Conservation (phyloP, 2,888 invertebrate genomes). For the Anaspis maculata region DNA sequence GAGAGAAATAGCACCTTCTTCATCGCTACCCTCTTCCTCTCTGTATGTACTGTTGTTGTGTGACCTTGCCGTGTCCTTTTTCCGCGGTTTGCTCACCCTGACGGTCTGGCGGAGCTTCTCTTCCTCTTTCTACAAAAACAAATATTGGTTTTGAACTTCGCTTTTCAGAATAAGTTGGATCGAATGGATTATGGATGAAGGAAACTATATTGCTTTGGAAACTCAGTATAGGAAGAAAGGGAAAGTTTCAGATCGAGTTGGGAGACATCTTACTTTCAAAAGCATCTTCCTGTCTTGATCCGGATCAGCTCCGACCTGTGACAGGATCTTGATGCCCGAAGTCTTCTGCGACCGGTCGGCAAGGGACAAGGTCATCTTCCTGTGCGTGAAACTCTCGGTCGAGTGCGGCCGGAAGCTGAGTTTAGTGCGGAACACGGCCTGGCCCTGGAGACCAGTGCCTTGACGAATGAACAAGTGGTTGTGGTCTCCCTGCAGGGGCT, state of each 20-base stretch:
- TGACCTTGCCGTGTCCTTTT: conserved; percentile 35
- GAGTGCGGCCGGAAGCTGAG: conserved; percentile 97
- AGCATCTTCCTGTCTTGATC: conserved; percentile 86
- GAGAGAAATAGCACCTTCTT: conserved; percentile 85
- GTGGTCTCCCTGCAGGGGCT: conserved; percentile 90
- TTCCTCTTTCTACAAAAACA: conserved; percentile 88
- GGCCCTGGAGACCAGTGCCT: conserved; percentile 96
- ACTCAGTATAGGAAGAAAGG: too few relatives aligned
- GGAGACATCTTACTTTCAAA: conserved; percentile 59
- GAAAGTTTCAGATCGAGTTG: too few relatives aligned
- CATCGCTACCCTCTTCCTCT: conserved; percentile 84
- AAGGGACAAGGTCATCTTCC: conserved; percentile 96
- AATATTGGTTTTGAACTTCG: conserved; percentile 1
- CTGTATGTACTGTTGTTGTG: conserved; percentile 43
- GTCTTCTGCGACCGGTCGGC: conserved; percentile 93
- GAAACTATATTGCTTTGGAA: too few relatives aligned
- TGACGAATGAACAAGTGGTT: conserved; percentile 97
- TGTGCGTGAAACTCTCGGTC: conserved; percentile 96
- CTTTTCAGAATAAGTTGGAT: too few relatives aligned
- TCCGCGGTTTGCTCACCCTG: conserved; percentile 49
- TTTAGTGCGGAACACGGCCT: conserved; percentile 94
- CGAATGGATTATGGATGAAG: too few relatives aligned
- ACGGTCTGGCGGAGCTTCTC: conserved; percentile 87
- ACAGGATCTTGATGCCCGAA: conserved; percentile 90
- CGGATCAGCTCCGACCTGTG: conserved; percentile 89